Percentiles rank a stretch among this genome's conserved stretches.
Conservation (phyloP, 2,888 invertebrate genomes). For the Eumacrocentrus americanus region DNA sequence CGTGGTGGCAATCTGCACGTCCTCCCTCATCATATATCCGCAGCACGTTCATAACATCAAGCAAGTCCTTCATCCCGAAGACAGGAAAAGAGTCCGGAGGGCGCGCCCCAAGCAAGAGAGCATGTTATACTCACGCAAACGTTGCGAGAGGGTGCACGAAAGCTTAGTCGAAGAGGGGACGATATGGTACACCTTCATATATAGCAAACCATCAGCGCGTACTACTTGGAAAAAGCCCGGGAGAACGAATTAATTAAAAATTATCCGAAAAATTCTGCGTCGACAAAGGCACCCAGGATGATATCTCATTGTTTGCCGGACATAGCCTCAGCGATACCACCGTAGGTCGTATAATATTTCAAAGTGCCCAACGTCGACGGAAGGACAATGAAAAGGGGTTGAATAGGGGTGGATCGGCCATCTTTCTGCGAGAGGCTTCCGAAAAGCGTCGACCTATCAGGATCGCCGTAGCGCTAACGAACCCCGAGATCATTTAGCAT, state of each 20-base stretch:
- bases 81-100: constrained; percentile 6
- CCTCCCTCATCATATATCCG: neutral
- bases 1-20: neutral
- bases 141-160: neutral
- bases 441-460: constrained; percentile 39
- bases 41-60: neutral
- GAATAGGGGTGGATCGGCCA: constrained; percentile 38
- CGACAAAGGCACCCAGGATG: constrained; percentile 44
- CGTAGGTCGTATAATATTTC: constrained; percentile 53
- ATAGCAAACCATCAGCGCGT: neutral
- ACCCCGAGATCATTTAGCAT: constrained; percentile 54
- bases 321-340: constrained; percentile 47
- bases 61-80: neutral
- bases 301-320: constrained; percentile 45
- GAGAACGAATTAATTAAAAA: constrained; percentile 49
- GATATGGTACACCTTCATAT: neutral
- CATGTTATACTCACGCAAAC: neutral
- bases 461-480: constrained; percentile 34
- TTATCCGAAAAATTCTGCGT: constrained; percentile 46
- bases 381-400: constrained; percentile 33
- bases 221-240: constrained; percentile 10
- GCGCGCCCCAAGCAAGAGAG: neutral
- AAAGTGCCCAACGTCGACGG: constrained; percentile 47
- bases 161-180: constrained; percentile 9
- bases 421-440: constrained; percentile 36